phyloP scores from a whole-genome alignment of 2,113 vertebrate genomes.

The Pygoscelis antarcticus region DNA sequence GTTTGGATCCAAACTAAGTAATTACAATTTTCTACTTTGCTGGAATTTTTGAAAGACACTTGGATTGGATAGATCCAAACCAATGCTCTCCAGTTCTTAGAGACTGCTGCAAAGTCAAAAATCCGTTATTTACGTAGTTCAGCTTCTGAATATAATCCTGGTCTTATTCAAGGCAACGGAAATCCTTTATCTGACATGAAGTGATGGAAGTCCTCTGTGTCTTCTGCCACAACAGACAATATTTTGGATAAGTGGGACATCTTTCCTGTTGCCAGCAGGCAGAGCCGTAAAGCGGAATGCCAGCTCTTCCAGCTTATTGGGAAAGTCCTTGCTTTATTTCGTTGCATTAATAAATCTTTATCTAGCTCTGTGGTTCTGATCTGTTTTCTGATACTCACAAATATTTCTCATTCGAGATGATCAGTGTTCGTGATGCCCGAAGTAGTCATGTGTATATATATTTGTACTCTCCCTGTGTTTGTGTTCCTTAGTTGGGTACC shows the following conservation, averaged over 20 bases:
- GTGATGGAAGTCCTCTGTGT: not conserved
- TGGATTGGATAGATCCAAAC: not conserved
- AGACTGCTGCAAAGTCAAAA: not conserved
- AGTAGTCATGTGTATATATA: not conserved
- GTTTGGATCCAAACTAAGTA: not conserved
- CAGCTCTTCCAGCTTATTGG: not conserved
- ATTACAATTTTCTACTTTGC: not conserved
- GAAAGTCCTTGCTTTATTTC: not conserved
- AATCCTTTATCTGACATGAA: not conserved
- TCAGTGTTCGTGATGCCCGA: not conserved
- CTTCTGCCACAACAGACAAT: not conserved
- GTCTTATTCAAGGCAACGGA: not conserved
- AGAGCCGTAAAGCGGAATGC: not conserved
- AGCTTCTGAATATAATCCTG: not conserved
- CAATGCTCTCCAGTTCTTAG: not conserved
- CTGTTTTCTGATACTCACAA: not conserved
- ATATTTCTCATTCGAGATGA: not conserved
- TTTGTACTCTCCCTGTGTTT: not conserved
- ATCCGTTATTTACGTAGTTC: not conserved
- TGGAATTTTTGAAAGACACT: not conserved
- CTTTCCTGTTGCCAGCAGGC: not conserved
- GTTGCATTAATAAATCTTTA: not conserved
- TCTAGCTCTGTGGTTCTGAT: not conserved
- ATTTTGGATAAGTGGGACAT: not conserved
- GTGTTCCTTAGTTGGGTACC: not conserved